These are phyloP conservation scores for Dipus sagitta DNA, from an alignment of 2,797 vertebrate species.

Conservation along the genomic window DNA sequence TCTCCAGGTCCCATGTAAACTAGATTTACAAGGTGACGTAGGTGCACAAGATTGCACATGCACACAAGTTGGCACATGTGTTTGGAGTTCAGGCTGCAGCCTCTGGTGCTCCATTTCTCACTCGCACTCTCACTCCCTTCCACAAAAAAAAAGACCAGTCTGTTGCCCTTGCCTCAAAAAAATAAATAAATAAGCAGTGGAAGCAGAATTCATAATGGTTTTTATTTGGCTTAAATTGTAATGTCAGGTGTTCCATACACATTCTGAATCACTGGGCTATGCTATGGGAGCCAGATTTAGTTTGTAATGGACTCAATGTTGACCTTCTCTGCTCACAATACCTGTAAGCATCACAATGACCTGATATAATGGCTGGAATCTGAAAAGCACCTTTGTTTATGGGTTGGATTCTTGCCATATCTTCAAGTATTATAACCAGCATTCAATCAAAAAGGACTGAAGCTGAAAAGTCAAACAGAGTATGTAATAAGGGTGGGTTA, in stretches of 20 bases:
- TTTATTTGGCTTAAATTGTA: conserved; percentile 54
- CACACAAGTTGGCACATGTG: no score
- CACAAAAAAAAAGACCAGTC: no score
- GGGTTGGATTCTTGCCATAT: conserved; percentile 23
- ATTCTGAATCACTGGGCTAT: background rate
- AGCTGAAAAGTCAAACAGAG: background rate
- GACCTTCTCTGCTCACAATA: background rate
- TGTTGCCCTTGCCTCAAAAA: no score
- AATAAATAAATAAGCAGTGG: background rate
- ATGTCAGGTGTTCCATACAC: background rate
- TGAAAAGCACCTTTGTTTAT: background rate
- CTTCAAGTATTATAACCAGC: conserved; percentile 18
- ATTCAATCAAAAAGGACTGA: background rate
- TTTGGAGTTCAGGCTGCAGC: no score
- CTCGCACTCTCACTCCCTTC: no score
- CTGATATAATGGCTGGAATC: background rate
- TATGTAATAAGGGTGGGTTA: background rate
- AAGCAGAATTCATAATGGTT: conserved; percentile 53
- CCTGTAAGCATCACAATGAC: background rate
- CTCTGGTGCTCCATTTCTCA: no score
- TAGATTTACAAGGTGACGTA: no score
- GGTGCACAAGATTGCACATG: no score
- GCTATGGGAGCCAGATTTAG: background rate
- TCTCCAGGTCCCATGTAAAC: no score
- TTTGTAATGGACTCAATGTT: background rate